A percentile compares a stretch with the other conserved stretches of the same genome.
phyloP scores from a whole-genome alignment of 2,888 invertebrate genomes.

The Lasioglossum calceatum region DNA sequence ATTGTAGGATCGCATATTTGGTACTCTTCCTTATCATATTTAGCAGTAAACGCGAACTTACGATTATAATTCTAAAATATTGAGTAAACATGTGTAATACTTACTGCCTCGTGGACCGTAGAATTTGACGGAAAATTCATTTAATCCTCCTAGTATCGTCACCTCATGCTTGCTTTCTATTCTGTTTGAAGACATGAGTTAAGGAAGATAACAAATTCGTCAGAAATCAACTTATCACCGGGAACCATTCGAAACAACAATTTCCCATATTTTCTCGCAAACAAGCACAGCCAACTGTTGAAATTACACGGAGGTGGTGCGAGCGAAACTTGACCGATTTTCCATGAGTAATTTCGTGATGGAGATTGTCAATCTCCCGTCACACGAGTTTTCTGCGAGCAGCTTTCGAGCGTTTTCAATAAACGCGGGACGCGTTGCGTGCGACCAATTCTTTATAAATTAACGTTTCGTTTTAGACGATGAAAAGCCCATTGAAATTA shows the following conservation, averaged over 20 bases:
- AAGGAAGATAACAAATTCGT: conserved; percentile 64
- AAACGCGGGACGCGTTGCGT: background rate
- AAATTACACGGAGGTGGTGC: background rate
- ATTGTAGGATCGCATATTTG: background rate
- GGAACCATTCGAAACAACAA: background rate
- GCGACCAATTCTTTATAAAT: background rate
- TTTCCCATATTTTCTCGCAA: background rate
- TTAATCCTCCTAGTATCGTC: conserved; percentile 98
- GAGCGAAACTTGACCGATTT: background rate
- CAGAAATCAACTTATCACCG: background rate
- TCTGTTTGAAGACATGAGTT: conserved; percentile 85
- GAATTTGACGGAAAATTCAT: conserved; percentile 99
- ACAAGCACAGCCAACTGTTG: background rate
- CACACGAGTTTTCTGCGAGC: background rate
- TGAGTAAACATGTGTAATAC: conserved; percentile 81
- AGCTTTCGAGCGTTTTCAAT: background rate
- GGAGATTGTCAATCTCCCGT: background rate
- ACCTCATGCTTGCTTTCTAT: conserved; percentile 99
- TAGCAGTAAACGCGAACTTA: background rate
- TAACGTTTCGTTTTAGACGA: background rate
- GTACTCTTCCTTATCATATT: background rate
- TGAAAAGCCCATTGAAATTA: background rate
- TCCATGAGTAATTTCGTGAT: background rate
- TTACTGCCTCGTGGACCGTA: conserved; percentile 98
- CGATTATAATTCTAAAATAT: background rate